Base-by-base conservation (phyloP, 2,888 invertebrate species). In the Lycocerus yunnanus region DNA sequence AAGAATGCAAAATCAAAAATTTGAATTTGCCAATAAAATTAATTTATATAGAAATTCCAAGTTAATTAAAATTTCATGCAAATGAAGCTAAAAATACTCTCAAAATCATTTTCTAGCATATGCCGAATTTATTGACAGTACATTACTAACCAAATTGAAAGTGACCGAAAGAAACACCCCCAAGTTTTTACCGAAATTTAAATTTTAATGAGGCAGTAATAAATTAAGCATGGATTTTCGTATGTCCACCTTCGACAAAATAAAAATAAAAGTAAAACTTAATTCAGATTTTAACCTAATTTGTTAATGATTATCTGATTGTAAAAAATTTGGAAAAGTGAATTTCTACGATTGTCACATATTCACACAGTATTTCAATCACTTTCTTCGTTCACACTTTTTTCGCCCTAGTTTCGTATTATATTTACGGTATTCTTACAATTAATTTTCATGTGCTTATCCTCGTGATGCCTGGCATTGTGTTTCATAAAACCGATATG, bases 381-480 rank as follows among this genome's bases (percentile, higher is more conserved):
- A 43, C 43, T 43, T 43, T 43, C 43, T 43, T 43, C 43, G 43
- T n/a, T 43, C 43, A 43, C 43, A 43, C 43, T n/a, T n/a, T 43
- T 43, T 43, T n/a, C n/a, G 43, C 6, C 43, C 43, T 43, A 43
- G 43, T n/a, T 43, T n/a, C 5, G 2, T 43, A 24, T 24, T 20
- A 20, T 3, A 20, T 20, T 20, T 21, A 24, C 10, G 2, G 9
- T 24, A 24, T 10, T 21, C 3, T 21, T 9, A 3, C 21, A 21
- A 9, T 21, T 1, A 43, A n/a, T 43, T 43, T 43, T 43, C 43
- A 61, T 59, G 59, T 15, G 63, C 13, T 20, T 43, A 27, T 18
- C 63, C 69, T 20, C 61, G 43, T 69, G 69, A 65, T 63, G 58
- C 43, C 20, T 69, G 18, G 43, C 43, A 63, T 61, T 43, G 43